phyloP scores from a whole-genome alignment of 2,888 invertebrate species.

The Phaonia tiefii region DNA sequence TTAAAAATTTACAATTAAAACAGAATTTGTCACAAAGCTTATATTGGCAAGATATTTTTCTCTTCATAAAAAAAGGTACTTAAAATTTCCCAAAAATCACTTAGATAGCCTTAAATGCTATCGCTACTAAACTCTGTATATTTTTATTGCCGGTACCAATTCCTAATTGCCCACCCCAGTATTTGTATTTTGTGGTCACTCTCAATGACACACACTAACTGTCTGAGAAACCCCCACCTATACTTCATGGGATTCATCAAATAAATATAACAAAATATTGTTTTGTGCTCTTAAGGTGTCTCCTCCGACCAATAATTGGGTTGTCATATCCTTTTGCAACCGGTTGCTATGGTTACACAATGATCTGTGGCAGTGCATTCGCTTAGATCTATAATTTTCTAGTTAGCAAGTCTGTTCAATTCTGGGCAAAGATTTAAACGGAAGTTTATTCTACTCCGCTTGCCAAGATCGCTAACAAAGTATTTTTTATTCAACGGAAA shows the following conservation, averaged over 20 bases:
- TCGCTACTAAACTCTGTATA: no score
- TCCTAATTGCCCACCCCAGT: no score
- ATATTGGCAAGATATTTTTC: no score
- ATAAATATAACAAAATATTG: slow-evolving; percentile 33
- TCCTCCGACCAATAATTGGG: slow-evolving; percentile 2
- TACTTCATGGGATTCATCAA: not conserved
- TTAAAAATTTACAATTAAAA: no score
- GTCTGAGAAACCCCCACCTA: no score
- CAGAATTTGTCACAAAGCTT: no score
- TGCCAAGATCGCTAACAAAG: slow-evolving; percentile 4
- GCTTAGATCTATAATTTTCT: slow-evolving; percentile 27
- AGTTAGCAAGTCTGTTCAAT: slow-evolving; percentile 10
- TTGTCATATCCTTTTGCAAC: slow-evolving; percentile 36
- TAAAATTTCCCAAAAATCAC: no score
- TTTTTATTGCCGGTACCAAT: no score
- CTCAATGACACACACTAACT: no score
- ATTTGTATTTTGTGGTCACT: no score
- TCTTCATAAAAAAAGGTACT: no score
- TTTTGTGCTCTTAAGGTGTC: slow-evolving; percentile 7
- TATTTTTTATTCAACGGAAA: slow-evolving; percentile 41
- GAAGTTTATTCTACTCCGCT: slow-evolving; percentile 24
- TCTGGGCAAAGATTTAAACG: slow-evolving; percentile 6
- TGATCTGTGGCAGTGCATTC: not conserved
- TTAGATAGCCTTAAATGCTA: no score
- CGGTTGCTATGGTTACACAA: slow-evolving; percentile 13